Conservation (phyloP, 2,797 vertebrate species). For the Lacerta agilis region DNA sequence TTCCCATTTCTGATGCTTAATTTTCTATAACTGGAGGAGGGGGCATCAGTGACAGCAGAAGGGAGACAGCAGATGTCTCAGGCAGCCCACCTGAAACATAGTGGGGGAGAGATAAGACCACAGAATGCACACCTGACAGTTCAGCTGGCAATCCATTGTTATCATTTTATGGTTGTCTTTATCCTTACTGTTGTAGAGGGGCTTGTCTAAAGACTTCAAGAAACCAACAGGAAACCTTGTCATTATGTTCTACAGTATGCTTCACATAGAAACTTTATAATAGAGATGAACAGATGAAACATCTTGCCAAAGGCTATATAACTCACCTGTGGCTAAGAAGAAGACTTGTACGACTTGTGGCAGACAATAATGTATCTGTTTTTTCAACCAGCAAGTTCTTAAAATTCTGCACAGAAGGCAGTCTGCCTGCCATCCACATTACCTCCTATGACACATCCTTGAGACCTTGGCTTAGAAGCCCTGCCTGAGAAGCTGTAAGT, state of each 20-base stretch:
- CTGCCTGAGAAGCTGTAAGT: neutral
- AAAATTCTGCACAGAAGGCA: neutral
- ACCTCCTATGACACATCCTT: neutral
- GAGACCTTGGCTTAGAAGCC: neutral
- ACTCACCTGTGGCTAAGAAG: slow-evolving; percentile 31
- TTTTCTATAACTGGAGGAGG: neutral
- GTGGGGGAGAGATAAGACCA: too few relatives aligned
- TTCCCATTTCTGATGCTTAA: neutral
- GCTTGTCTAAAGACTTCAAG: neutral
- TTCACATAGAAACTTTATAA: slow-evolving; percentile 16
- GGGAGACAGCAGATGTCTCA: neutral
- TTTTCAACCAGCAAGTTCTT: neutral
- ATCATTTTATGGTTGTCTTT: neutral
- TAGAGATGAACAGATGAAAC: slow-evolving; percentile 35
- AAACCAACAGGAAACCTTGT: neutral
- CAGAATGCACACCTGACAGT: too few relatives aligned
- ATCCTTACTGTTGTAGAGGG: neutral
- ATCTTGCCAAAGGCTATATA: slow-evolving; percentile 41
- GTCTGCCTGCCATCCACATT: too few relatives aligned
- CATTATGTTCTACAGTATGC: neutral
- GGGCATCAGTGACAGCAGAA: neutral
- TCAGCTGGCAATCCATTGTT: neutral
- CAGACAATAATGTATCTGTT: neutral
- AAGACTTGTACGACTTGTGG: neutral
- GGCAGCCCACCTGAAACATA: neutral